Evolutionary conservation across 2,888 invertebrate genomes (phyloP).

Genomic region (Priocnemis perturbator): DNA sequence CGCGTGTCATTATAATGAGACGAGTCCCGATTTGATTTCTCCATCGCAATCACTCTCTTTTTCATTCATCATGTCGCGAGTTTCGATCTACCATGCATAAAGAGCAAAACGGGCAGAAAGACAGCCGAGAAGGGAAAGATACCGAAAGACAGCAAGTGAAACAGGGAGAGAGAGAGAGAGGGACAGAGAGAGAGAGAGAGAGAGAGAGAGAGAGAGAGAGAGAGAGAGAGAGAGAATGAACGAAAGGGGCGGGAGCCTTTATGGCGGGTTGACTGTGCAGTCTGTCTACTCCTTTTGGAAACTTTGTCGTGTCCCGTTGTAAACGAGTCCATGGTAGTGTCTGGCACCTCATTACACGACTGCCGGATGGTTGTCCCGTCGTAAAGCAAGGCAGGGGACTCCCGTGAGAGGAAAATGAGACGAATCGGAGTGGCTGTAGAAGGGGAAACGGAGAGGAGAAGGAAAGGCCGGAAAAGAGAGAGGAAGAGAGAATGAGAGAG

Average conservation of each 20-base stretch:
- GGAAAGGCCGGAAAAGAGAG: neutral
- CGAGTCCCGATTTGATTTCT: too few species aligned
- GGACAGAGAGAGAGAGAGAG: too few species aligned
- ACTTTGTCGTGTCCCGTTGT: constrained; percentile 35
- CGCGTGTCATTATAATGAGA: too few species aligned
- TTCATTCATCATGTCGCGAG: too few species aligned
- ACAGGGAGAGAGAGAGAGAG: too few species aligned
- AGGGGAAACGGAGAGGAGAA: neutral
- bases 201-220: too few species aligned
- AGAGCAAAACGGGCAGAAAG: too few species aligned
- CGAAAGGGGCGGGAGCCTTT: constrained; percentile 1
- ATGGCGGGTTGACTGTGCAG: constrained; percentile 4
- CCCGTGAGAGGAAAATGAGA: constrained; percentile 32
- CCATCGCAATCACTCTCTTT: too few species aligned
- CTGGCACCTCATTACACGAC: constrained; percentile 48
- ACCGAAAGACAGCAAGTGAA: too few species aligned
- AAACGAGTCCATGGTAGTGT: constrained; percentile 41
- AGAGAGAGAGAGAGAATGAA: neutral
- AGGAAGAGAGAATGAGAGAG: neutral
- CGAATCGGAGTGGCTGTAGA: neutral
- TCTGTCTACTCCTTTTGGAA: constrained; percentile 32
- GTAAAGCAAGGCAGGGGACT: constrained; percentile 29
- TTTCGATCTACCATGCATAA: too few species aligned
- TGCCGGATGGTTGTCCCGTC: constrained; percentile 18
- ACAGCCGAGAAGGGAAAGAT: too few species aligned